Evolutionary conservation across 92 coral and sea anemone genomes (phyloP).

Genomic region (Pocillopora meandrina): DNA sequence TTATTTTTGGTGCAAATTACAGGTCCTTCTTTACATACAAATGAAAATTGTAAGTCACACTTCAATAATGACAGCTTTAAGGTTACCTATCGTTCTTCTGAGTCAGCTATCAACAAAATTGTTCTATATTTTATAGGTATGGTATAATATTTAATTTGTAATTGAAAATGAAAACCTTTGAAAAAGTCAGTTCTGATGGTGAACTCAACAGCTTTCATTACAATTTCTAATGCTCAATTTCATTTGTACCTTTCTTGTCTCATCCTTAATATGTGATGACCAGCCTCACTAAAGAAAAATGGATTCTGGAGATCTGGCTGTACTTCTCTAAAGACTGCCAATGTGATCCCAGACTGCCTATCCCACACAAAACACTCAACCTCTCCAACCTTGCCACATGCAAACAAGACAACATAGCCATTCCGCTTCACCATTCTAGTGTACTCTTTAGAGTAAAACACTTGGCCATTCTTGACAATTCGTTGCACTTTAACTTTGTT

Average conservation of each 20-base stretch:
- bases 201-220: slow-evolving; percentile 8
- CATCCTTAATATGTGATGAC: slow-evolving; percentile 55
- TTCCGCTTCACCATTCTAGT: slow-evolving; percentile 57
- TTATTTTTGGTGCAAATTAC: too few relatives aligned
- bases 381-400: slow-evolving; percentile 53
- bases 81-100: background rate
- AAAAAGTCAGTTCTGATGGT: background rate
- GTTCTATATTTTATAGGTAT: background rate
- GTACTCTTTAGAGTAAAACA: slow-evolving; percentile 51
- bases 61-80: too few relatives aligned
- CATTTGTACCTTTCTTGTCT: slow-evolving; percentile 29
- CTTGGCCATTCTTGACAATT: slow-evolving; percentile 43
- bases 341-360: slow-evolving; percentile 7
- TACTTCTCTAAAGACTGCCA: slow-evolving; percentile 43
- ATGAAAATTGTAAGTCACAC: too few relatives aligned
- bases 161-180: background rate
- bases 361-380: slow-evolving; percentile 39
- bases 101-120: background rate
- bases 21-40: too few relatives aligned
- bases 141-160: background rate
- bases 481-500: slow-evolving; percentile 32
- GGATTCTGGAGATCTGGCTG: slow-evolving; percentile 41
- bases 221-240: too few relatives aligned
- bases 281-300: slow-evolving; percentile 57
- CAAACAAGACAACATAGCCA: slow-evolving; percentile 45